Conservation (phyloP, 2,888 invertebrate species). For the Cynaeus angustus region DNA sequence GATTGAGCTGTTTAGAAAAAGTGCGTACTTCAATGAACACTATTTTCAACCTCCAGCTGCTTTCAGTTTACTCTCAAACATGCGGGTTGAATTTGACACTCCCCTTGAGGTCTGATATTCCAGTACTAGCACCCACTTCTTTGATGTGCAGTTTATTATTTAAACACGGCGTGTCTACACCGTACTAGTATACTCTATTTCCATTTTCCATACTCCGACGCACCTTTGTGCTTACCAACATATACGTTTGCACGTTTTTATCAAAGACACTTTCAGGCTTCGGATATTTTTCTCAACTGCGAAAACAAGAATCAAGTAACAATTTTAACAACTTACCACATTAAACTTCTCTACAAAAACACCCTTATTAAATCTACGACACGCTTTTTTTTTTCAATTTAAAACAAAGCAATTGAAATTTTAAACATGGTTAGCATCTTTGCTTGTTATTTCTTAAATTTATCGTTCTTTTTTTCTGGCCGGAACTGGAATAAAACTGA, state of each 20-base stretch:
- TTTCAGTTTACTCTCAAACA: slow-evolving; percentile 54
- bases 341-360: not conserved
- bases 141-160: slow-evolving; percentile 52
- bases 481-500: slow-evolving; percentile 1
- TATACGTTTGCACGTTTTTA: slow-evolving; percentile 41
- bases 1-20: slow-evolving; percentile 47
- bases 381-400: too few species aligned
- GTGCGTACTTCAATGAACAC: slow-evolving; percentile 36
- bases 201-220: slow-evolving; percentile 42
- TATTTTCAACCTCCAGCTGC: slow-evolving; percentile 28
- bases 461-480: not conserved
- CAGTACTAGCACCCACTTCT: slow-evolving; percentile 49
- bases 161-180: slow-evolving; percentile 44
- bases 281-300: slow-evolving; percentile 22
- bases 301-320: slow-evolving; percentile 22
- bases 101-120: slow-evolving; percentile 54
- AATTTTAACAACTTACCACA: slow-evolving; percentile 9
- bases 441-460: too few species aligned
- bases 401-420: too few species aligned
- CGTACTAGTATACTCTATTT: slow-evolving; percentile 41
- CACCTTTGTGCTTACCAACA: slow-evolving; percentile 44
- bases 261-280: slow-evolving; percentile 32
- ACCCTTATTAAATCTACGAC: not conserved
- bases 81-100: slow-evolving; percentile 57
- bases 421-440: too few species aligned